Evolutionary conservation across 2,888 invertebrate genomes (phyloP), one percentile per base, ranked within the genome.

Genomic region (Drosophila phalerata): DNA sequence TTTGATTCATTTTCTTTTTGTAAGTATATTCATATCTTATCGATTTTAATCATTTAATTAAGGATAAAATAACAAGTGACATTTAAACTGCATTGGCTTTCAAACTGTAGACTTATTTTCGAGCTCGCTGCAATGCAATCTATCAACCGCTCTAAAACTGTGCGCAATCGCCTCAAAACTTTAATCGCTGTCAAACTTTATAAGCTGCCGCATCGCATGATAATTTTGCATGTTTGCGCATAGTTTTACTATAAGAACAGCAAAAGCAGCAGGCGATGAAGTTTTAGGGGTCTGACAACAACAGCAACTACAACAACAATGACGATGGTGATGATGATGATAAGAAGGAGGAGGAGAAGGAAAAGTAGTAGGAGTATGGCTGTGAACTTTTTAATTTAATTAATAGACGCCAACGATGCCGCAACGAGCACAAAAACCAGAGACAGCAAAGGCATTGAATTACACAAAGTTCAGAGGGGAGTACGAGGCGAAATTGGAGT

Each of bases 301-400:
- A 62, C 58, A 47, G 48, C 53, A 43, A 28, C 40, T 13, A 68
- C 60, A 69, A 63, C 63, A 61, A 58, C 58, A 47, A 51, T 48
- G 34, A 37, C 30, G 19, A 30, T 8, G 22, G 19, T 22, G 11
- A 5, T 2, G 8, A 25, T 3, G 37, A 11, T n/a, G 5, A 11
- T 32, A 17, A 42, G 9, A 6, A 40, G 43, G 10, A 45, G 49
- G n/a, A 45, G 63, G 10, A 32, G 28, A 9, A 45, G 45, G 0
- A 9, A 15, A 48, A 57, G 73, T 56, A 62, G 69, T 69, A 15
- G 51, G 38, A 40, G 61, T 60, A 47, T 71, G 81, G 68, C 81
- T 81, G 67, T 69, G 77, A 88, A 86, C 68, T 88, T 86, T 86
- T 86, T 86, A 86, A 86, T 86, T 86, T 88, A 88, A 86, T 86